These are phyloP conservation scores for Chydorus sphaericus DNA, from an alignment of 2,888 invertebrate species.

Conservation along the genomic window DNA sequence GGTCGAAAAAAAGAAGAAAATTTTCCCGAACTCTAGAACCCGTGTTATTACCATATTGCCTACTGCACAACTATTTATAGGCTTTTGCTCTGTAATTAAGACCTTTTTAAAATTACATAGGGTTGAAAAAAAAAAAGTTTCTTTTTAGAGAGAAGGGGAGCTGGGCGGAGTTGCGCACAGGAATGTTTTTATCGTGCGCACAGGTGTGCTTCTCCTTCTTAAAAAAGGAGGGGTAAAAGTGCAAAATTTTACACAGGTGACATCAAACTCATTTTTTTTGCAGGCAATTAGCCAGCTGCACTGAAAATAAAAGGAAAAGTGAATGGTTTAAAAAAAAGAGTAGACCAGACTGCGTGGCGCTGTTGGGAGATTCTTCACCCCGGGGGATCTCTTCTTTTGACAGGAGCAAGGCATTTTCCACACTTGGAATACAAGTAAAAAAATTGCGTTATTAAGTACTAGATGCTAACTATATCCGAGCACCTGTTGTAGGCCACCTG, in stretches of 20 bases:
- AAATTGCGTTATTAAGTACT: not conserved
- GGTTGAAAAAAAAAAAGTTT: not conserved
- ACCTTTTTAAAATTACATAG: not conserved
- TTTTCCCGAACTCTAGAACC: not conserved
- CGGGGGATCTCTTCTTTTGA: not conserved
- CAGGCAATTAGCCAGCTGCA: not conserved
- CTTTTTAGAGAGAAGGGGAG: not conserved
- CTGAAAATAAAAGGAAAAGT: not conserved
- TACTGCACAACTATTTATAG: too few species aligned
- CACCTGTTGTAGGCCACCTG: too few species aligned
- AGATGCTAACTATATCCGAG: too few species aligned
- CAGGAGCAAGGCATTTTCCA: not conserved
- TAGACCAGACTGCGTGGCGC: conserved; percentile 11
- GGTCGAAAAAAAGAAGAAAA: not conserved
- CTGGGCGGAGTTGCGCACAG: not conserved
- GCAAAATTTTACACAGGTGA: too few species aligned
- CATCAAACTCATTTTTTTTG: too few species aligned
- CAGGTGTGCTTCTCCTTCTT: too few species aligned
- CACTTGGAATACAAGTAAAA: not conserved
- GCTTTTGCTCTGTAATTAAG: conserved; percentile 6
- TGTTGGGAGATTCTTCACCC: not conserved
- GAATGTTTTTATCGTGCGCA: not conserved
- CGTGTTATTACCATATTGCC: not conserved
- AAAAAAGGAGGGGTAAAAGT: too few species aligned
- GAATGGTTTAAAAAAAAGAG: not conserved